Evolutionary conservation across 2,113 vertebrate species (phyloP).

Genomic region (Oncorhynchus mykiss): DNA sequence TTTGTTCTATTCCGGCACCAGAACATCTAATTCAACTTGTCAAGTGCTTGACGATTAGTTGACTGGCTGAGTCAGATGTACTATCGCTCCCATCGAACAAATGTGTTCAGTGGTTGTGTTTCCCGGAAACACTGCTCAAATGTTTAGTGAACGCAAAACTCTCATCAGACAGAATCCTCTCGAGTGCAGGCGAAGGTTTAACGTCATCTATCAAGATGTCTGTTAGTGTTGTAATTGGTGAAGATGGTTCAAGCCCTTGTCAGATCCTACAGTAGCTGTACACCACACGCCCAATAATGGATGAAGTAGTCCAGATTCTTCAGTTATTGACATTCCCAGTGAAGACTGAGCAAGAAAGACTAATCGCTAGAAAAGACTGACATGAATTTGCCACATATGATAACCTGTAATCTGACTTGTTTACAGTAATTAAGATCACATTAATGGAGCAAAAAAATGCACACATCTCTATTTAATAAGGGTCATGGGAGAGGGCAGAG

Average conservation of each 20-base stretch:
- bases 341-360: slow-evolving; percentile 1
- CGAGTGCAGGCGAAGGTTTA: background rate
- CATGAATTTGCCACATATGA: background rate
- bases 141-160: background rate
- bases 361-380: background rate
- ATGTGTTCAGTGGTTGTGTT: too few species aligned
- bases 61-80: too few species aligned
- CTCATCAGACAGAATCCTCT: background rate
- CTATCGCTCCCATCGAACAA: too few species aligned
- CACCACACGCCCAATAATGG: background rate
- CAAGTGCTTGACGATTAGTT: too few species aligned
- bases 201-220: background rate
- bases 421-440: slow-evolving; percentile 6
- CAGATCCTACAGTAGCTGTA: background rate
- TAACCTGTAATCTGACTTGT: slow-evolving; percentile 4
- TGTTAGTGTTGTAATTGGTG: background rate
- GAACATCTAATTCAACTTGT: too few species aligned
- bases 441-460: background rate
- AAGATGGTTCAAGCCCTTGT: background rate
- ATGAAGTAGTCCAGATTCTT: slow-evolving; percentile 6
- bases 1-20: too few species aligned
- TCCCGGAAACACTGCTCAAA: background rate
- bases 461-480: slow-evolving; percentile 5
- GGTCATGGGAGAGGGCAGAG: background rate
- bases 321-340: background rate